These are phyloP conservation scores for Podarcis siculus DNA, from an alignment of 2,797 vertebrate species.

Conservation along the genomic window DNA sequence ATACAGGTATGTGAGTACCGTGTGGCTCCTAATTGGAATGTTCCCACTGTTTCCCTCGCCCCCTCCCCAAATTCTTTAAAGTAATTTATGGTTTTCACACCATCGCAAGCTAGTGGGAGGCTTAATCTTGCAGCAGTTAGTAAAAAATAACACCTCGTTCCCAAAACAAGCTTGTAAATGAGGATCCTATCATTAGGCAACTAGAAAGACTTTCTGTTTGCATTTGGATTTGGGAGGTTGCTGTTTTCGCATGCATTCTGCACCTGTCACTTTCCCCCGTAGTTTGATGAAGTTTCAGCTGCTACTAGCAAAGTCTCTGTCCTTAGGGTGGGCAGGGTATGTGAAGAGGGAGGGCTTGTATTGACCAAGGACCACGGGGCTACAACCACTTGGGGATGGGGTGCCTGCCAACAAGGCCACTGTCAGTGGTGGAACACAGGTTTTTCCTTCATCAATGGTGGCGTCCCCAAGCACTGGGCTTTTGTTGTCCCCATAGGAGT, in stretches of 20 bases:
- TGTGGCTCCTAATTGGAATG: slow-evolving; percentile 64
- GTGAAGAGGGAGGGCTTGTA: neutral
- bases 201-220: slow-evolving; percentile 14
- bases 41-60: slow-evolving; percentile 60
- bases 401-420: neutral
- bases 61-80: slow-evolving; percentile 48
- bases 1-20: slow-evolving; percentile 45
- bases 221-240: slow-evolving; percentile 26
- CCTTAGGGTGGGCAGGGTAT: neutral
- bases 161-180: slow-evolving; percentile 47
- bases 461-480: neutral
- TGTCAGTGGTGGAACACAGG: too few relatives aligned
- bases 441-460: neutral
- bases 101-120: slow-evolving; percentile 39
- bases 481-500: neutral
- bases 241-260: neutral
- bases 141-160: slow-evolving; percentile 47
- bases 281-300: neutral
- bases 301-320: neutral
- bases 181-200: slow-evolving; percentile 39
- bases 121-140: slow-evolving; percentile 49
- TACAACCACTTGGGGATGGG: neutral
- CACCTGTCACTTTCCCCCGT: slow-evolving; percentile 11
- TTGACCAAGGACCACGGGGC: neutral
- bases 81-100: slow-evolving; percentile 59